These are phyloP conservation scores for Rhyacophila brunnea DNA, from an alignment of 1,140 invertebrate genomes.

Conservation along the genomic window DNA sequence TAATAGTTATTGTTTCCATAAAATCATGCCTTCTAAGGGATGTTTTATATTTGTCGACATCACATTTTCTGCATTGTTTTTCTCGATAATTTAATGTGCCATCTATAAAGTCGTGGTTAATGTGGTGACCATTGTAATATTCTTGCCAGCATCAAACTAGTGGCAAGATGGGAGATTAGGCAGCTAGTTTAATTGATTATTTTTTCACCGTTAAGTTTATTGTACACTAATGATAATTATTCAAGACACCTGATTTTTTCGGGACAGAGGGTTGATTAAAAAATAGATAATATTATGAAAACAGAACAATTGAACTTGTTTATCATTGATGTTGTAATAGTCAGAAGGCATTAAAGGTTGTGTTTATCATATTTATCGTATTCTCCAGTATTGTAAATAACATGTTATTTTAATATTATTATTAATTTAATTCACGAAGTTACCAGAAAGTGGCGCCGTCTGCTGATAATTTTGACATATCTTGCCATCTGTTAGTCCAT, in stretches of 20 bases:
- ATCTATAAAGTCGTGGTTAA: not conserved
- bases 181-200: not conserved
- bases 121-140: not conserved
- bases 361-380: conserved; percentile 23
- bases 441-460: conserved; percentile 27
- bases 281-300: too few species aligned
- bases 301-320: too few species aligned
- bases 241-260: not conserved
- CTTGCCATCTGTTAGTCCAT: conserved; percentile 27
- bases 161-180: not conserved
- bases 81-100: not conserved
- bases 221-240: not conserved
- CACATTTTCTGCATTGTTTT: not conserved
- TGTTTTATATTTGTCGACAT: not conserved
- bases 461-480: conserved; percentile 12
- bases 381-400: conserved; percentile 15
- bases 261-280: too few species aligned
- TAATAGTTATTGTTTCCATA: not conserved
- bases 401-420: conserved; percentile 14
- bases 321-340: too few species aligned
- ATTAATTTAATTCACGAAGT: conserved; percentile 19
- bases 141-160: not conserved
- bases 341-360: conserved; percentile 9
- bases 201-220: not conserved
- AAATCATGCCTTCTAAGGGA: not conserved